These are phyloP conservation scores for Empidonax alnorum DNA, from an alignment of 2,113 vertebrate genomes.

Conservation along the genomic window DNA sequence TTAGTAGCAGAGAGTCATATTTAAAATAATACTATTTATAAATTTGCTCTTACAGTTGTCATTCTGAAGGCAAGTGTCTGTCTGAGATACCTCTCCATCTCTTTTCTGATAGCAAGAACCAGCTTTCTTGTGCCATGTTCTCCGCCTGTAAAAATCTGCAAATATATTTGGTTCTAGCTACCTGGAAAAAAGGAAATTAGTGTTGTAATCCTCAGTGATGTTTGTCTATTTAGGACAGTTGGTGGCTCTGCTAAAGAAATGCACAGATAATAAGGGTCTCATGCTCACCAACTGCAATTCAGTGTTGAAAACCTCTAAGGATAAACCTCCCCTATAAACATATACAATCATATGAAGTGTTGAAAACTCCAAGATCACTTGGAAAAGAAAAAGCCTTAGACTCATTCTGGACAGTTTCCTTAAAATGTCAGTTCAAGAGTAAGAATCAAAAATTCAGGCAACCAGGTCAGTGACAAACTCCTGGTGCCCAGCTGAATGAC, in stretches of 20 bases:
- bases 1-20: background rate
- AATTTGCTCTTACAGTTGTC: background rate
- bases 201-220: background rate
- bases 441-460: background rate
- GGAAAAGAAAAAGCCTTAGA: background rate
- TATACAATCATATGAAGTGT: rapidly evolving
- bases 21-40: background rate
- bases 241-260: constrained; percentile 13
- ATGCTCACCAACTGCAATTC: background rate
- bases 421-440: background rate
- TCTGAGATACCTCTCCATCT: background rate
- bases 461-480: background rate
- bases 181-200: constrained; percentile 2
- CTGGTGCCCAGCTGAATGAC: background rate
- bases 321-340: background rate
- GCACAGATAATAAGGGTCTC: background rate
- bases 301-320: background rate
- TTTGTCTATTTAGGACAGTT: background rate
- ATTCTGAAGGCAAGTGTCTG: background rate
- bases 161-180: background rate
- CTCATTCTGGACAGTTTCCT: background rate
- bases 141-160: background rate
- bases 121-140: background rate
- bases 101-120: background rate
- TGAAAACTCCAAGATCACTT: background rate